Percentiles rank a stretch among this genome's conserved stretches.
Conservation (phyloP, 1,140 invertebrate species). For the Cotesia vestalis region DNA sequence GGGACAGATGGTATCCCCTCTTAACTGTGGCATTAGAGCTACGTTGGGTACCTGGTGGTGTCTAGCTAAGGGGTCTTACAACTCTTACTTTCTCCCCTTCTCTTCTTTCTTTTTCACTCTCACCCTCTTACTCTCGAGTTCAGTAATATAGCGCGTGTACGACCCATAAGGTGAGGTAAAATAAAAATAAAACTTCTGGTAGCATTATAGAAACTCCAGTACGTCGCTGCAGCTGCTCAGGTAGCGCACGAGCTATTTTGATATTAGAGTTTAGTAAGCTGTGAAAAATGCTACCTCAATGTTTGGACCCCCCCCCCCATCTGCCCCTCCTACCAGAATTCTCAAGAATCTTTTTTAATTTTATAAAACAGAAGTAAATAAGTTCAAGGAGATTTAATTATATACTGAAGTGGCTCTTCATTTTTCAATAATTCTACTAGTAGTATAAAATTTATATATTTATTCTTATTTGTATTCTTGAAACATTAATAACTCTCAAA, state of each 20-base stretch:
- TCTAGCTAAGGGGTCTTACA: conserved; percentile 32
- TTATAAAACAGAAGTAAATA: too few relatives aligned
- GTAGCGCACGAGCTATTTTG: conserved; percentile 63
- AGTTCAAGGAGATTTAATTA: too few relatives aligned
- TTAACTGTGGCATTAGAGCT: conserved; percentile 60
- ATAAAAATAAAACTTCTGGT: conserved; percentile 59
- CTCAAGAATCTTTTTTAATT: too few relatives aligned
- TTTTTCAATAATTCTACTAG: too few relatives aligned
- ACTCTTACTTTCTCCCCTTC: conserved; percentile 25
- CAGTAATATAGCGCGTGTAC: conserved; percentile 33
- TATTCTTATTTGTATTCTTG: too few relatives aligned
- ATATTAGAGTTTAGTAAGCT: conserved; percentile 53
- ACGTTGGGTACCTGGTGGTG: conserved; percentile 57
- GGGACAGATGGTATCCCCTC: conserved; percentile 64
- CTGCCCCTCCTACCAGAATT: not conserved
- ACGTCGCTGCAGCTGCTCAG: conserved; percentile 60
- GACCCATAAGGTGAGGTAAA: conserved; percentile 60
- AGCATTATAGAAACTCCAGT: conserved; percentile 46
- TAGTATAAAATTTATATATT: too few relatives aligned
- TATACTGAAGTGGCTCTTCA: not conserved
- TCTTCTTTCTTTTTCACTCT: conserved; percentile 15
- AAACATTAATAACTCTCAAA: too few relatives aligned
- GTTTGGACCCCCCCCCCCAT: not conserved
- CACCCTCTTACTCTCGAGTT: conserved; percentile 18
- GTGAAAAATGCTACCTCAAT: not conserved